Conservation (phyloP, 1,140 invertebrate species). For the Bactericera cockerelli region DNA sequence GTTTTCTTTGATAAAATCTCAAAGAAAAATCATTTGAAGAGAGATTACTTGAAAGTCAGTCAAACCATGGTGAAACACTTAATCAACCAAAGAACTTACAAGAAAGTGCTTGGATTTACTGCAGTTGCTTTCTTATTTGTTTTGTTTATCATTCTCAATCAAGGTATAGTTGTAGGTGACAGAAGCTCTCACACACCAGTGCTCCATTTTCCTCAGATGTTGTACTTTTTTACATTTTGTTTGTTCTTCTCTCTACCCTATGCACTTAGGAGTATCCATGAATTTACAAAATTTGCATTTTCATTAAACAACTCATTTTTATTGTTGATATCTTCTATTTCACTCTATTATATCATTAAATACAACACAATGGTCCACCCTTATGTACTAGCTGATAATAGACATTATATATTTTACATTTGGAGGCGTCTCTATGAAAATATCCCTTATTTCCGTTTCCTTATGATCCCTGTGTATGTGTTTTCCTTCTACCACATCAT, state of each 20-base stretch:
- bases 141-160: conserved; percentile 56
- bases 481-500: conserved; percentile 47
- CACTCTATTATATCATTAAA: conserved; percentile 10
- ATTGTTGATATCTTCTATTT: neutral
- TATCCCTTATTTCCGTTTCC: conserved; percentile 46
- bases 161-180: conserved; percentile 85
- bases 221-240: conserved; percentile 73
- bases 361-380: conserved; percentile 72
- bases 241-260: conserved; percentile 46
- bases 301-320: neutral
- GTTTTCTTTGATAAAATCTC: conserved; percentile 6
- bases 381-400: conserved; percentile 88
- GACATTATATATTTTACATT: conserved; percentile 92
- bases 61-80: neutral
- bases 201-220: conserved; percentile 71
- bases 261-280: conserved; percentile 28
- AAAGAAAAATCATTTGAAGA: neutral
- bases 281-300: conserved; percentile 10
- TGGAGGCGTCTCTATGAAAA: conserved; percentile 73
- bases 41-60: neutral
- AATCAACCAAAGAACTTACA: neutral
- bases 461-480: conserved; percentile 63
- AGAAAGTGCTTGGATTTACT: conserved; percentile 31
- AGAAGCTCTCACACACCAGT: conserved; percentile 63
- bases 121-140: conserved; percentile 48